Conservation (phyloP, 2,797 vertebrate species). For the Myioborus miniatus region DNA sequence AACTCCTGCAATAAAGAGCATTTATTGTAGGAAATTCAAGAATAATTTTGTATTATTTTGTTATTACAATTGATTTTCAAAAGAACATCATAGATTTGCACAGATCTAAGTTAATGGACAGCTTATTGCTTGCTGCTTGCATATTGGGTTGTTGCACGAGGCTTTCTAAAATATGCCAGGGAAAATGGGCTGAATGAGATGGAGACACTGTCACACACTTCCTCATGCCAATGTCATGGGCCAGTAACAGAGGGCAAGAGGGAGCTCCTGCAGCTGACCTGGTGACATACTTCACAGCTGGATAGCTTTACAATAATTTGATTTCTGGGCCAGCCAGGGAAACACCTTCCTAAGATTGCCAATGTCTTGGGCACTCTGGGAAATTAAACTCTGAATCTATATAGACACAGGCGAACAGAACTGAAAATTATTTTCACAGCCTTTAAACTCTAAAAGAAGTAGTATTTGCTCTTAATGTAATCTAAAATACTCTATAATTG, state of each 20-base stretch:
- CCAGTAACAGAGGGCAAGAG: neutral
- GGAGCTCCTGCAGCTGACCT: neutral
- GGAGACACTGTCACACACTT: neutral
- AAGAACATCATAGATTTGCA: neutral
- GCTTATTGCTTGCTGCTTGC: neutral
- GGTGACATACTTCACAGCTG: neutral
- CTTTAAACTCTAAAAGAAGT: neutral
- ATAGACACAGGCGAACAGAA: neutral
- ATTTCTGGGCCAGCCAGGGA: neutral
- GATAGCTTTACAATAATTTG: neutral
- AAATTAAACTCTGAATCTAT: neutral
- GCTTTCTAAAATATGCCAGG: neutral
- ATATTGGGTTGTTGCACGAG: neutral
- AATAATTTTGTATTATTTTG: neutral
- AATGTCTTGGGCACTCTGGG: neutral
- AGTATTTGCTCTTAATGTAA: neutral
- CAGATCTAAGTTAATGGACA: neutral
- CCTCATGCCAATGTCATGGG: accelerated
- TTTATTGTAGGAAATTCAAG: neutral
- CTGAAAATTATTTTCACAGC: neutral
- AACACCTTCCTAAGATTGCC: neutral
- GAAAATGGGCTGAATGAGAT: neutral
- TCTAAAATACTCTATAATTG: neutral
- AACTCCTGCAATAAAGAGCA: neutral
- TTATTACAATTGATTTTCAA: neutral